Conservation (phyloP, 2,113 vertebrate species). For the Jacana jacana region DNA sequence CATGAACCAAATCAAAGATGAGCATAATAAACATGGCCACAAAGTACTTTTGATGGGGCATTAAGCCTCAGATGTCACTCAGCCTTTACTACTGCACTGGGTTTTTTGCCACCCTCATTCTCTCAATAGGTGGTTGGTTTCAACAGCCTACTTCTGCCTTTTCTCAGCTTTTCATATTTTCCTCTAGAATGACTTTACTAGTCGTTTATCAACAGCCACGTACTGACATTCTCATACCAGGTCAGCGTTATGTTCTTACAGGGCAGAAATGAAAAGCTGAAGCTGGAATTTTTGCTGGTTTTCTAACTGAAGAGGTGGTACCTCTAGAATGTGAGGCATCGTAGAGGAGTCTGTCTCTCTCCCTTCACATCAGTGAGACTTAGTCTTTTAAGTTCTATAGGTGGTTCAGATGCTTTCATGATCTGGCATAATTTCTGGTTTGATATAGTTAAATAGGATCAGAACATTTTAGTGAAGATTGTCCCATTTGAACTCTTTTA, state of each 20-base stretch:
- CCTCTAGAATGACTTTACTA: neutral
- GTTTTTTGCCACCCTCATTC: neutral
- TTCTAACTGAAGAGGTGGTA: neutral
- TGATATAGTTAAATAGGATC: neutral
- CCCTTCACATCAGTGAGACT: neutral
- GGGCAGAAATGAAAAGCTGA: neutral
- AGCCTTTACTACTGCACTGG: neutral
- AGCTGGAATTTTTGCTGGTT: neutral
- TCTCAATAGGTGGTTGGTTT: neutral
- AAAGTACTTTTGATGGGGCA: neutral
- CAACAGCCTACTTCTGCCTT: neutral
- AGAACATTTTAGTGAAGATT: neutral
- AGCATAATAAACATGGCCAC: neutral
- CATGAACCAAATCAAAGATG: neutral
- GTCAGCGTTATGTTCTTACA: neutral
- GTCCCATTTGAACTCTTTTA: neutral
- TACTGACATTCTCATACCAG: neutral
- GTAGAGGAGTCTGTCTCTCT: neutral
- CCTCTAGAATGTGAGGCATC: neutral
- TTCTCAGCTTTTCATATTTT: neutral
- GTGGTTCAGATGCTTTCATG: neutral
- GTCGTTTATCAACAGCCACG: neutral
- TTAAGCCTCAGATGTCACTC: neutral
- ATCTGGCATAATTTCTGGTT: neutral
- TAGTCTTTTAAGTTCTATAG: neutral